Conservation (phyloP, 2,888 invertebrate genomes). For the Ametastegia equiseti region DNA sequence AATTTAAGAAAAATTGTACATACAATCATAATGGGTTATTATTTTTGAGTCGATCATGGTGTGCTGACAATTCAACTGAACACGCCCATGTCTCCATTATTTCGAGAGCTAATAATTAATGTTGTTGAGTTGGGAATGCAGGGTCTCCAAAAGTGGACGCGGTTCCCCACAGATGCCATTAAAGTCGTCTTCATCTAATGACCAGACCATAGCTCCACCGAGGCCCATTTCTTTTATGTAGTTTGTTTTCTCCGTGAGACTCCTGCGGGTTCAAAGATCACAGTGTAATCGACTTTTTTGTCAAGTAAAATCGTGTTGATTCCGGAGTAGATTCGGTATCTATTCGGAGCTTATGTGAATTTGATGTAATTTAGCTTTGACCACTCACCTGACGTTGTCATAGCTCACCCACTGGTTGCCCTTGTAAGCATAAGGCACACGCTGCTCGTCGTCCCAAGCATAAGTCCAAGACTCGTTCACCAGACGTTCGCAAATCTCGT, state of each 20-base stretch:
- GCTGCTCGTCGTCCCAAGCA: conserved; percentile 70
- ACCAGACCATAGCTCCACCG: conserved; percentile 87
- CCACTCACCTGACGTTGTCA: conserved; percentile 59
- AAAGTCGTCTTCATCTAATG: conserved; percentile 89
- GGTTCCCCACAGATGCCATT: conserved; percentile 80
- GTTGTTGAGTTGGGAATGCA: neutral
- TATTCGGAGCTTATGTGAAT: neutral
- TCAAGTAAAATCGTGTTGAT: neutral
- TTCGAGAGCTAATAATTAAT: neutral
- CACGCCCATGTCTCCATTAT: neutral
- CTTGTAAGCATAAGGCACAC: conserved; percentile 75
- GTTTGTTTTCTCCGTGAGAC: conserved; percentile 72
- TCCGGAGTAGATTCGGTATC: neutral
- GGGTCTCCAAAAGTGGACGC: conserved; percentile 77
- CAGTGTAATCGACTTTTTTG: neutral
- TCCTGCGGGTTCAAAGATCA: conserved; percentile 69
- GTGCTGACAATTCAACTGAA: neutral
- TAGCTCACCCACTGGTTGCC: conserved; percentile 66
- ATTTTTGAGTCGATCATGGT: neutral
- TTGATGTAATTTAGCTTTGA: neutral
- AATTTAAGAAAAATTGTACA: neutral
- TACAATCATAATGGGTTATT: neutral
- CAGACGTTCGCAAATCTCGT: conserved; percentile 78
- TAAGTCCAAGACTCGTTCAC: conserved; percentile 65
- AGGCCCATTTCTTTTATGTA: conserved; percentile 69